phyloP scores from a whole-genome alignment of 2,888 invertebrate species.

The Patella caerulea region DNA sequence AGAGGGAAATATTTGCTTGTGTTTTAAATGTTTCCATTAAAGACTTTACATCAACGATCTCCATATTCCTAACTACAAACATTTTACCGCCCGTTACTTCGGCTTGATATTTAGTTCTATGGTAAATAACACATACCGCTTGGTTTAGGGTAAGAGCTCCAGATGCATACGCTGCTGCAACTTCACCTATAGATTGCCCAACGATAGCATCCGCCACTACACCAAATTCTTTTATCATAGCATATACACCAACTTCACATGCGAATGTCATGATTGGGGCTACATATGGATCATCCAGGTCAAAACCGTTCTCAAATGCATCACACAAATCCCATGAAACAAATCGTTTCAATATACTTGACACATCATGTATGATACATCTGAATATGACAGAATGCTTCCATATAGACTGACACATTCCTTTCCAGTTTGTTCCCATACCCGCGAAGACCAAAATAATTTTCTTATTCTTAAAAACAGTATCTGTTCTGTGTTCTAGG shows the following conservation, averaged over 20 bases:
- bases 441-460: conserved; percentile 34
- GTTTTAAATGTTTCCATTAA: conserved; percentile 24
- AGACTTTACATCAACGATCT: conserved; percentile 27
- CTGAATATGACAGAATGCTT: conserved; percentile 21
- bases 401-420: conserved; percentile 33
- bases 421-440: conserved; percentile 36
- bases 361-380: conserved; percentile 23
- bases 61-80: conserved; percentile 41
- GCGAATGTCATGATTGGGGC: conserved; percentile 49
- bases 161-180: conserved; percentile 48
- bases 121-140: conserved; percentile 47
- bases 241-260: conserved; percentile 42
- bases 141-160: conserved; percentile 38
- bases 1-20: conserved; percentile 38
- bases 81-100: conserved; percentile 41
- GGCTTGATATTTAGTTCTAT: conserved; percentile 36
- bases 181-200: conserved; percentile 56
- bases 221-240: conserved; percentile 42
- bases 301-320: conserved; percentile 29
- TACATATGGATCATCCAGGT: conserved; percentile 38
- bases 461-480: background rate
- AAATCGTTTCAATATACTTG: conserved; percentile 16
- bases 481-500: background rate
- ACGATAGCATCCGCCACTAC: conserved; percentile 41
- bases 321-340: conserved; percentile 31